Evolutionary conservation across 1,140 invertebrate genomes (phyloP).

Genomic region (Listronotus bonariensis): DNA sequence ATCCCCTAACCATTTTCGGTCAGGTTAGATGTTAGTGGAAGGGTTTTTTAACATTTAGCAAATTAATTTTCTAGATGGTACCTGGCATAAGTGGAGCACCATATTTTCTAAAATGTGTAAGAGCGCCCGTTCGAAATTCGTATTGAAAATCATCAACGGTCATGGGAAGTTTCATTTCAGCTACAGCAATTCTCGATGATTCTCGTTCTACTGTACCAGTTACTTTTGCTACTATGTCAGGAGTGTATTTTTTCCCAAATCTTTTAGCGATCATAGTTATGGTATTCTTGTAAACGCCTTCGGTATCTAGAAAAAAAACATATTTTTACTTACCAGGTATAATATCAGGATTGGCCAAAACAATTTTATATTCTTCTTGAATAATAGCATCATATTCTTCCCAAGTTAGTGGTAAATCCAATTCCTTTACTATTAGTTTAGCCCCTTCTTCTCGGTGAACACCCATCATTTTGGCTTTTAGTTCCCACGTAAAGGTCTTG

Average conservation of each 20-base stretch:
- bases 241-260: slow-evolving; percentile 75
- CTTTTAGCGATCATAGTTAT: slow-evolving; percentile 64
- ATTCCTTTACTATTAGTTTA: slow-evolving; percentile 64
- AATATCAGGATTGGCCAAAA: slow-evolving; percentile 65
- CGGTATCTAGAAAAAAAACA: slow-evolving; percentile 48
- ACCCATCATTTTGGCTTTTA: slow-evolving; percentile 76
- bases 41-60: too few relatives aligned
- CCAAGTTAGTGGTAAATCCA: slow-evolving; percentile 70
- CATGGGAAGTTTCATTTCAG: slow-evolving; percentile 72
- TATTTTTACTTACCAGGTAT: slow-evolving; percentile 68
- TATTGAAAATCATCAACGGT: slow-evolving; percentile 70
- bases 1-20: too few relatives aligned
- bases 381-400: slow-evolving; percentile 66
- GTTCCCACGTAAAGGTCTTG: slow-evolving; percentile 76
- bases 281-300: slow-evolving; percentile 42
- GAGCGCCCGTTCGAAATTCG: slow-evolving; percentile 58
- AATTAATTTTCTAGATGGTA: slow-evolving; percentile 40
- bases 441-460: slow-evolving; percentile 67
- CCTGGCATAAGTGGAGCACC: slow-evolving; percentile 61
- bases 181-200: slow-evolving; percentile 73
- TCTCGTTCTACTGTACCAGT: slow-evolving; percentile 76
- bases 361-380: slow-evolving; percentile 57
- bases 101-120: slow-evolving; percentile 37
- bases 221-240: slow-evolving; percentile 71
- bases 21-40: too few relatives aligned